These are phyloP conservation scores for Globodera rostochiensis DNA, from an alignment of 1,140 invertebrate species.

Conservation along the genomic window DNA sequence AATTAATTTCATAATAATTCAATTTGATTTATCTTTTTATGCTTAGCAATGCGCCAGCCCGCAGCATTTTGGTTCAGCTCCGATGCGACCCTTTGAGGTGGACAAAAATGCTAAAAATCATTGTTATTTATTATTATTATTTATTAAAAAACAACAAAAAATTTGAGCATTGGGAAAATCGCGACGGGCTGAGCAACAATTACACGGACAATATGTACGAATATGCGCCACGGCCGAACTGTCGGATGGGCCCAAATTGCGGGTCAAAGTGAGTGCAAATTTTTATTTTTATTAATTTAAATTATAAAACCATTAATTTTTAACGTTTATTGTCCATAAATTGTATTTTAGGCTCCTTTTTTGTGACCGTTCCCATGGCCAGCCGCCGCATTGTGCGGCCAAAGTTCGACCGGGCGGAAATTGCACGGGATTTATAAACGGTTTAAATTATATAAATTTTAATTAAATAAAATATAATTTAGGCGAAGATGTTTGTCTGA, in stretches of 20 bases:
- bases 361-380: slow-evolving; percentile 56
- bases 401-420: slow-evolving; percentile 57
- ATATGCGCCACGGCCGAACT: slow-evolving; percentile 59
- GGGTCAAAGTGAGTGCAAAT: slow-evolving; percentile 68
- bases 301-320: background rate
- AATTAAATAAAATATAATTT: background rate
- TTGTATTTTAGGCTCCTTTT: slow-evolving; percentile 50
- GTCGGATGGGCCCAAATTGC: slow-evolving; percentile 81
- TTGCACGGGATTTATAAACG: slow-evolving; percentile 25
- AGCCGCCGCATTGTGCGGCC: slow-evolving; percentile 50
- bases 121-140: no score
- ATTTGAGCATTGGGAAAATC: slow-evolving; percentile 24
- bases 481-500: slow-evolving; percentile 38
- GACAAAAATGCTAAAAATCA: no score
- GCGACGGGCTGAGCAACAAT: slow-evolving; percentile 57
- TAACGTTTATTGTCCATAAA: no score
- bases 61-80: slow-evolving; percentile 60
- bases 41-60: slow-evolving; percentile 50
- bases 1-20: slow-evolving; percentile 6
- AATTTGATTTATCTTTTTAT: slow-evolving; percentile 2
- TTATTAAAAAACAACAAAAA: background rate
- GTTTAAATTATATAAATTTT: background rate
- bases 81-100: slow-evolving; percentile 60
- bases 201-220: slow-evolving; percentile 64
- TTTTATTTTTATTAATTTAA: background rate